phyloP scores from a whole-genome alignment of 2,797 vertebrate species.

The Scolopax rusticola region DNA sequence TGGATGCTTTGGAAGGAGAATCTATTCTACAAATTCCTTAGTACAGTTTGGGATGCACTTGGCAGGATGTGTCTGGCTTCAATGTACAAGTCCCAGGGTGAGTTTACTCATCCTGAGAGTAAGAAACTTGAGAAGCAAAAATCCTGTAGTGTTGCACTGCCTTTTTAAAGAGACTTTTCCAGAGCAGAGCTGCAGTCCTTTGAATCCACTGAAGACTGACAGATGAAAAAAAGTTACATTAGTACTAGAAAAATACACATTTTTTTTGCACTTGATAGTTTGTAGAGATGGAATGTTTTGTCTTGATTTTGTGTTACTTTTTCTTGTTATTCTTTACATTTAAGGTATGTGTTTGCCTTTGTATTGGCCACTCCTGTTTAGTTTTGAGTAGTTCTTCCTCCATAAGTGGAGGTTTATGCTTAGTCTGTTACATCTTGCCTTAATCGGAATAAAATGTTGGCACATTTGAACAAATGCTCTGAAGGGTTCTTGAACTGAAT shows the following conservation, averaged over 20 bases:
- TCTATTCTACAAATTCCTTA: neutral
- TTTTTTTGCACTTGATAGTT: neutral
- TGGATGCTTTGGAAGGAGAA: neutral
- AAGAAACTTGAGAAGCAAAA: neutral
- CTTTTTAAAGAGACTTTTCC: neutral
- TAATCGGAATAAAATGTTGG: slow-evolving; percentile 38
- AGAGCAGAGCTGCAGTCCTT: neutral
- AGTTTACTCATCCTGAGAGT: neutral
- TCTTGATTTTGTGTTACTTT: neutral
- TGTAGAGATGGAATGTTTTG: slow-evolving; percentile 1
- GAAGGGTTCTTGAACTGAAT: slow-evolving; percentile 1
- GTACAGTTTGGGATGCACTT: neutral
- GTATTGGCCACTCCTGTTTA: neutral
- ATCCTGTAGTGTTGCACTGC: neutral
- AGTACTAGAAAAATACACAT: neutral
- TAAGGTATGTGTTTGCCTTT: neutral
- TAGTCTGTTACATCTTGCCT: slow-evolving; percentile 18
- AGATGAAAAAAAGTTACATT: neutral
- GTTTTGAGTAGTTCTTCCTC: slow-evolving; percentile 3
- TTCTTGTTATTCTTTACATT: neutral
- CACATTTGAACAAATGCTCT: slow-evolving; percentile 24
- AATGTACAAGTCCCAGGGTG: neutral
- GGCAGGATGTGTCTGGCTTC: neutral
- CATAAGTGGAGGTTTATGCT: neutral
- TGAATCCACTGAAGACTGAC: neutral